Evolutionary conservation across 2,888 invertebrate genomes (phyloP), one percentile per base, ranked within the genome.

Genomic region (Microctonus brassicae): DNA sequence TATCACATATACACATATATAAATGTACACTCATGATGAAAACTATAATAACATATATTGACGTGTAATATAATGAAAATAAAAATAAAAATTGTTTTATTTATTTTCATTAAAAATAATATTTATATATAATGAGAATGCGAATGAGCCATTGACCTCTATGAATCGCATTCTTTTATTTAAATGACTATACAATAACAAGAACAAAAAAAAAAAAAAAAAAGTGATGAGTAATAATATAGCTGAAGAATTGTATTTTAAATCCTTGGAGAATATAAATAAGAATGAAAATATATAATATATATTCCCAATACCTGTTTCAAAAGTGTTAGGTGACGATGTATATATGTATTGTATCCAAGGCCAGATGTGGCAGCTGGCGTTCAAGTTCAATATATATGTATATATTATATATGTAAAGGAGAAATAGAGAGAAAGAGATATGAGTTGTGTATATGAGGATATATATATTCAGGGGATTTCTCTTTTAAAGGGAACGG

Each of bases 321-420:
- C 17, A 58, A 58, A n/a, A 58, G 58, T 57, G 24, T 29, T 57
- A 29, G 57, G 33, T 58, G 58, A 5, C 10, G 58, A n/a, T 34
- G 34, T 29, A 7, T 29, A 29, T 55, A 55, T 55, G 24, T 26
- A 17, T 47, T 47, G 67, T 34, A 70, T 64, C 53, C 73, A 70
- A 73, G 72, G 72, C 64, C 82, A 82, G 82, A 81, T 82, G 83
- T 79, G 82, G 75, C 77, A 78, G 79, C 75, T 73, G 70, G 61
- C 74, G 62, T 76, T 17, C 77, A 77, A 77, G 81, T 80, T 78
- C 81, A 74, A 76, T 73, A 81, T 29, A 58, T 20, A n/a, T 22
- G 69, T 81, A 78, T 79, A 78, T 79, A 69, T 47, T 20, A 47
- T 47, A 17, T 47, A 17, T 47, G 47, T 47, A 47, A 47, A 47